phyloP scores from a whole-genome alignment of 2,888 invertebrate species.

The Scotopteryx bipunctaria region DNA sequence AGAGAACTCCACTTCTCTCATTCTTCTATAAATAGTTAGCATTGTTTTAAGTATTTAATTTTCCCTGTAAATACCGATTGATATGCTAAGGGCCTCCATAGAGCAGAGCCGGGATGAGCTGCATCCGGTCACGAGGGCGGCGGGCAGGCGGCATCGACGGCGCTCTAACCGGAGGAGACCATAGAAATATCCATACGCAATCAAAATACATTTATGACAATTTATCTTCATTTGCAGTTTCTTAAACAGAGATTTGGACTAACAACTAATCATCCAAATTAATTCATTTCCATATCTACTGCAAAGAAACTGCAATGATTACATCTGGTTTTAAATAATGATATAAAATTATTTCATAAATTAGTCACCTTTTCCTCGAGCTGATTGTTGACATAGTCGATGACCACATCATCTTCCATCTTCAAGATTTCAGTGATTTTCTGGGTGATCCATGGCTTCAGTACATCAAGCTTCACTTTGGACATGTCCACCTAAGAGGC shows the following conservation, averaged over 20 bases:
- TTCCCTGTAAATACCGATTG: conserved; percentile 83
- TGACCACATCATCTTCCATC: conserved; percentile 99
- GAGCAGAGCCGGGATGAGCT: conserved; percentile 68
- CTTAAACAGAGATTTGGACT: conserved; percentile 50
- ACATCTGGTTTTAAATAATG: conserved; percentile 65
- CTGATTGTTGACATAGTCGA: conserved; percentile 99
- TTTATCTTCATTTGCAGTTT: conserved; percentile 79
- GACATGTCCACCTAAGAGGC: conserved; percentile 99
- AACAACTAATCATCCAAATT: conserved; percentile 22
- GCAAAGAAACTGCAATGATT: conserved; percentile 81
- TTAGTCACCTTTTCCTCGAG: conserved; percentile 94
- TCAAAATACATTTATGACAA: conserved; percentile 77
- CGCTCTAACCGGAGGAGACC: conserved; percentile 80
- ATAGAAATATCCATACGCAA: conserved; percentile 84
- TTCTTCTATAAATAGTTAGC: conserved; percentile 67
- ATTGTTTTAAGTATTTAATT: conserved; percentile 77
- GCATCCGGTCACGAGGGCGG: conserved; percentile 66
- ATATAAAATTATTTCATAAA: conserved; percentile 41
- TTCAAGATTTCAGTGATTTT: conserved; percentile 98
- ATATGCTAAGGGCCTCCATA: conserved; percentile 80
- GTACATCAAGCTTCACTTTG: conserved; percentile 98
- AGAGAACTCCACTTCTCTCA: conserved; percentile 61
- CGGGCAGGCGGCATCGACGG: conserved; percentile 71
- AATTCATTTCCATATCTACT: conserved; percentile 20
- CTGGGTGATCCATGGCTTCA: conserved; percentile 99